Conservation (phyloP, 1,140 invertebrate species). For the Condylostylus longicornis region DNA sequence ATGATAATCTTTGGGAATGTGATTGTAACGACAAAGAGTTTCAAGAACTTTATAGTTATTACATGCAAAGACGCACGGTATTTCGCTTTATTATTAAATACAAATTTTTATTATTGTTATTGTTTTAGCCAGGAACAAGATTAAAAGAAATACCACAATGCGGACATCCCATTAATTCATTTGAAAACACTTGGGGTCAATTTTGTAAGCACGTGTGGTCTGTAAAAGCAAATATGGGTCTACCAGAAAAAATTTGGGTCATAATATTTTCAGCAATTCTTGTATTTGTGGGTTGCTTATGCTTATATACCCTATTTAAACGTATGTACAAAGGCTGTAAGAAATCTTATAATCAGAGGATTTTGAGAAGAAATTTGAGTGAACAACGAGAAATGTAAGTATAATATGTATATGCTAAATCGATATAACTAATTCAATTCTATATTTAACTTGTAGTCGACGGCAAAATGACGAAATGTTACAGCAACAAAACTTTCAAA, state of each 20-base stretch:
- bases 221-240: constrained; percentile 24
- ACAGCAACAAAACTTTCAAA: constrained; percentile 40
- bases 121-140: neutral
- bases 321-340: constrained; percentile 34
- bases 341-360: constrained; percentile 14
- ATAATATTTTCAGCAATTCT: constrained; percentile 39
- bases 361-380: constrained; percentile 28
- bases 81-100: constrained; percentile 4
- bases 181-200: constrained; percentile 45
- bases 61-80: constrained; percentile 38
- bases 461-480: constrained; percentile 37
- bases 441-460: constrained; percentile 18
- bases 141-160: constrained; percentile 30
- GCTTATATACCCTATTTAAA: constrained; percentile 18
- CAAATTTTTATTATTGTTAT: neutral
- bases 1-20: constrained; percentile 59
- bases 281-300: constrained; percentile 6
- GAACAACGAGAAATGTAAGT: constrained; percentile 43
- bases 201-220: constrained; percentile 48
- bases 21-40: constrained; percentile 42
- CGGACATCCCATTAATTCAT: constrained; percentile 41
- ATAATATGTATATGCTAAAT: constrained; percentile 16
- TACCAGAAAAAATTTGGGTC: constrained; percentile 41
- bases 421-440: neutral
- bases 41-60: constrained; percentile 43